phyloP scores from a whole-genome alignment of 2,888 invertebrate species.

The Pristionchus mayeri region DNA sequence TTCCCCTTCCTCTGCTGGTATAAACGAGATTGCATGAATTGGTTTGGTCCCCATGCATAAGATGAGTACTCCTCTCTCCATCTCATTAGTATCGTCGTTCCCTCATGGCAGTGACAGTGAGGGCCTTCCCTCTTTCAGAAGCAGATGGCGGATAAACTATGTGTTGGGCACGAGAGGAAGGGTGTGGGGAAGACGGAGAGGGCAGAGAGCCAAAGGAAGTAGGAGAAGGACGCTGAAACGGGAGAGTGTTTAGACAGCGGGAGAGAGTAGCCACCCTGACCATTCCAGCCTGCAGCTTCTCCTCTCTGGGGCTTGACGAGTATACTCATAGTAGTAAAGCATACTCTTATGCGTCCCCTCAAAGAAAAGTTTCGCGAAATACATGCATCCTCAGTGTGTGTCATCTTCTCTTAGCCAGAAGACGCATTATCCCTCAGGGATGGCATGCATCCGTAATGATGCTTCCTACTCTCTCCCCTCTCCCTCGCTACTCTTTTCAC shows the following conservation, averaged over 20 bases:
- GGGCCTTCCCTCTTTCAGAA: neutral
- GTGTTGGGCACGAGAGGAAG: neutral
- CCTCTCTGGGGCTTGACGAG: neutral
- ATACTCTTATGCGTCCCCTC: neutral
- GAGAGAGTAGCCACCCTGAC: neutral
- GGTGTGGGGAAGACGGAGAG: neutral
- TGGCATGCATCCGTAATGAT: neutral
- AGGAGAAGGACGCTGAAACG: neutral
- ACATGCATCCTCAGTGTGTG: neutral
- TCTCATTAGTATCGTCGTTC: too few relatives aligned
- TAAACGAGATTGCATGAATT: neutral
- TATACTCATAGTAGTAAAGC: too few relatives aligned
- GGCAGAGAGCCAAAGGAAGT: neutral
- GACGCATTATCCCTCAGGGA: constrained; percentile 41
- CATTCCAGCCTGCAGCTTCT: too few relatives aligned
- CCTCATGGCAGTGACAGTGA: too few relatives aligned
- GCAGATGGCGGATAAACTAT: constrained; percentile 38
- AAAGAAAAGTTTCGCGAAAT: neutral
- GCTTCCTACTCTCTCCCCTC: neutral
- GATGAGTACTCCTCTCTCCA: too few relatives aligned
- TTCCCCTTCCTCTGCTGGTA: neutral
- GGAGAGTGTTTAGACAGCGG: constrained; percentile 33
- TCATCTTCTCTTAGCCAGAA: neutral
- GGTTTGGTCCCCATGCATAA: neutral
- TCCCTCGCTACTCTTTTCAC: neutral